Evolutionary conservation across 2,797 vertebrate genomes (phyloP), one percentile per base, ranked within the genome.

Genomic region (Psittacula derbiana): DNA sequence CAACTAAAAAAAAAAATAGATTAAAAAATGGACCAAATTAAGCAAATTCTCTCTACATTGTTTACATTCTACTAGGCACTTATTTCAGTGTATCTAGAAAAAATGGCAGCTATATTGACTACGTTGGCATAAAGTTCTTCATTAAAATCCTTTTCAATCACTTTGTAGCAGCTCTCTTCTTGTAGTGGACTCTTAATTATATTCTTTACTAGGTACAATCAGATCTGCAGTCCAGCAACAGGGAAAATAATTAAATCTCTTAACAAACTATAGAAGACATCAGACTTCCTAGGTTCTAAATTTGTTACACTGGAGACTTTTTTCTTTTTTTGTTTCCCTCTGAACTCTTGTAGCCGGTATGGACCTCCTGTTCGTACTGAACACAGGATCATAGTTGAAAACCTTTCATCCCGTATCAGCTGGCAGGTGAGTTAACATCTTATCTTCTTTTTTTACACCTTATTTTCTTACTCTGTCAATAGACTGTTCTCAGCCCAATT

Each of bases 341-440:
- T 91, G 30, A 91, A 88, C 52, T 81, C n/a, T 92, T 92, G 0
- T 58, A 97, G 95, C 96, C 98, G 99, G 79, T 99, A 99, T 93
- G 99, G 99, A 67, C 99, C 99, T 61, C 99, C 99, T 80, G 98
- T 99, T 95, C 98, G 99, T 41, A 99, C 99, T 6, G 99, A 99
- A 87, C 98, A 99, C 97, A 98, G 99, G 78, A 98, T 99, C 92
- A 98, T 99, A 91, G 99, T 99, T 65, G 99, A 99, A 97, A 99
- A 99, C 95, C 98, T 99, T 41, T 99, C 99, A 5, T 99, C 99
- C 13, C 98, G 99, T 40, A 98, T 99, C 79, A 99, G 99, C 97
- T 99, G 99, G 99, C 99, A 99, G 99, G 99, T 99, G 98, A 98
- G 98, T 94, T 90, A 79, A 49, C 36, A 23, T 57, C 57, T 72